A percentile compares a stretch with the other conserved stretches of the same genome.
Conservation (phyloP, 2,888 invertebrate species). For the Oscheius sp. region DNA sequence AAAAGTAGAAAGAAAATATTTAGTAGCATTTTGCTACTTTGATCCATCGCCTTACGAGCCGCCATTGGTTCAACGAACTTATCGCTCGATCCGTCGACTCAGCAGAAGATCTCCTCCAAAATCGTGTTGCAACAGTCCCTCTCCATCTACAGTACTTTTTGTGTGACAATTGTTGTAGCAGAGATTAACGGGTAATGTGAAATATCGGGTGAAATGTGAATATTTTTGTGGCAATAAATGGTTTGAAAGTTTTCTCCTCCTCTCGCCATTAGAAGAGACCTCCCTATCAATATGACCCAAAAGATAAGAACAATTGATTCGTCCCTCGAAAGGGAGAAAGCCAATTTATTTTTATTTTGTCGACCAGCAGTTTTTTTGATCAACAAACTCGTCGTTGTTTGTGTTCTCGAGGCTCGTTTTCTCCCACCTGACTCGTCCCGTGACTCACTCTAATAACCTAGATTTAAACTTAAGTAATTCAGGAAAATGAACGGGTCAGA, state of each 20-base stretch:
- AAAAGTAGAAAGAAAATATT: background rate
- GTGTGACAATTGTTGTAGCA: constrained; percentile 26
- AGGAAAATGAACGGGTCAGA: constrained; percentile 2
- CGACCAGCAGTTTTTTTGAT: too few relatives aligned
- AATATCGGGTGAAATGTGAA: too few relatives aligned
- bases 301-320: too few relatives aligned
- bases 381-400: background rate
- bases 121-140: constrained; percentile 40
- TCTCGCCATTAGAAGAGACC: too few relatives aligned
- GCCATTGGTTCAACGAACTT: constrained; percentile 44
- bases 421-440: background rate
- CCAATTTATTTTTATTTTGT: too few relatives aligned
- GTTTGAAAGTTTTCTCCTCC: too few relatives aligned
- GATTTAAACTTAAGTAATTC: background rate
- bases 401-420: background rate
- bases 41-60: constrained; percentile 53
- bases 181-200: too few relatives aligned
- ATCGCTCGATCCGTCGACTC: constrained; percentile 39
- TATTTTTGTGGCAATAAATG: too few relatives aligned
- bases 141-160: constrained; percentile 51
- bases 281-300: too few relatives aligned
- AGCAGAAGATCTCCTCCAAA: constrained; percentile 31
- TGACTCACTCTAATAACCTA: background rate
- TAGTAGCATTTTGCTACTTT: constrained; percentile 60
- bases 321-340: too few relatives aligned